A percentile compares a stretch with the other conserved stretches of the same genome.
These are phyloP conservation scores for Hyles euphorbiae DNA, from an alignment of 1,140 invertebrate species.

Conservation along the genomic window DNA sequence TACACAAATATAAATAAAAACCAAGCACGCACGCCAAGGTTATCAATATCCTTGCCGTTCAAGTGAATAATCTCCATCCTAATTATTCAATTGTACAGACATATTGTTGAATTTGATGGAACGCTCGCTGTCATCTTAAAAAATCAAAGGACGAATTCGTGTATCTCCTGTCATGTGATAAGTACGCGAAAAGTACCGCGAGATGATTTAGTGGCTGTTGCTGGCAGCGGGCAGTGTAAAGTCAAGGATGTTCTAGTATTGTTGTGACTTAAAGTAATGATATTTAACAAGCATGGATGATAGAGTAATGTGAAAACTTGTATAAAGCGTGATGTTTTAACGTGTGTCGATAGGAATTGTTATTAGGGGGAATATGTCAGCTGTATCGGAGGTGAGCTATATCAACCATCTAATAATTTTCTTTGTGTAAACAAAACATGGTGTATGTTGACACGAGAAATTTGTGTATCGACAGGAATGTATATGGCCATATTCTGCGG, in stretches of 20 bases:
- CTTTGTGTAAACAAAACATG: too few species aligned
- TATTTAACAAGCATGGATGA: too few species aligned
- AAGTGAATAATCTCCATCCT: conserved; percentile 1
- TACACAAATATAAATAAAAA: conserved; percentile 18
- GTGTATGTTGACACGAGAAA: too few species aligned
- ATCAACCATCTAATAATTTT: neutral
- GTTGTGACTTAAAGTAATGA: too few species aligned
- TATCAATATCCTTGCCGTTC: too few species aligned
- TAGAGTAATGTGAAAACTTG: too few species aligned
- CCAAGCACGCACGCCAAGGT: neutral
- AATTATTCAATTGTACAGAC: conserved; percentile 3
- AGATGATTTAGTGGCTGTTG: conserved; percentile 10
- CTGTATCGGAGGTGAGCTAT: conserved; percentile 2
- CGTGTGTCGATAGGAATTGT: too few species aligned
- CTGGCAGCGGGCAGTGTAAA: too few species aligned
- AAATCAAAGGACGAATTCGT: conserved; percentile 23
- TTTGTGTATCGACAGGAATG: too few species aligned
- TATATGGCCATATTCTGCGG: too few species aligned
- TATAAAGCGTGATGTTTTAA: too few species aligned
- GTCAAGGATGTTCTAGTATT: too few species aligned
- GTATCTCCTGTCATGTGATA: conserved; percentile 26
- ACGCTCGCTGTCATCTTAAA: conserved; percentile 9
- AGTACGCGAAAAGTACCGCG: conserved; percentile 10
- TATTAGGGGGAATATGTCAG: conserved; percentile 6
- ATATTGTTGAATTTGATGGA: conserved; percentile 1